phyloP scores from a whole-genome alignment of 2,888 invertebrate genomes.

The Autographa gamma region DNA sequence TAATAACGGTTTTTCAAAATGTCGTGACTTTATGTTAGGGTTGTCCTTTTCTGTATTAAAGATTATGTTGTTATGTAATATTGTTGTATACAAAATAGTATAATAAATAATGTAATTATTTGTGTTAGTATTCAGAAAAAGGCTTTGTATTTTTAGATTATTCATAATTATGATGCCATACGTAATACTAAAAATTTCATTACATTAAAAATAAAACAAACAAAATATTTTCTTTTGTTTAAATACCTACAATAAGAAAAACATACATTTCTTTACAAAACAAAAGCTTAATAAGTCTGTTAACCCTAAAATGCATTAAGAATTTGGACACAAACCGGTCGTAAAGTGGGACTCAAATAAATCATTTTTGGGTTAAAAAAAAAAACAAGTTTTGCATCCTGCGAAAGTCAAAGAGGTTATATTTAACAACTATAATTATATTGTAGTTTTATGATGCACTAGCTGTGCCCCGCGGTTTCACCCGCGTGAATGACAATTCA shows the following conservation, averaged over 20 bases:
- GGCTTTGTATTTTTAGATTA: too few species aligned
- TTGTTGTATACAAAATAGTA: too few species aligned
- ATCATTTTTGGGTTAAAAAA: conserved; percentile 14
- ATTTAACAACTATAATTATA: conserved; percentile 31
- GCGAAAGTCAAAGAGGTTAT: conserved; percentile 8
- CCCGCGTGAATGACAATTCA: too few species aligned
- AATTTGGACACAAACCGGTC: conserved; percentile 42
- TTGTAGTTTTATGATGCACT: conserved; percentile 13
- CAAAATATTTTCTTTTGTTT: too few species aligned
- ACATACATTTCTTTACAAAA: too few species aligned
- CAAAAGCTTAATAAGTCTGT: background rate
- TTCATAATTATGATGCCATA: too few species aligned
- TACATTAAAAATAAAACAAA: too few species aligned
- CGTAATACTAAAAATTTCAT: too few species aligned
- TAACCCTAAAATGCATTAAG: conserved; percentile 38
- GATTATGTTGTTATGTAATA: background rate
- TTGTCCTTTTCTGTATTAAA: conserved; percentile 9
- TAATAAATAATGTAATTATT: too few species aligned
- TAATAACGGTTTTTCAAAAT: conserved; percentile 20
- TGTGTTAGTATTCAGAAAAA: too few species aligned
- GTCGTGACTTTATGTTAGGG: conserved; percentile 26
- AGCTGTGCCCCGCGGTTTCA: too few species aligned
- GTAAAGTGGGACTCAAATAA: conserved; percentile 19
- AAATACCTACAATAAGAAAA: too few species aligned
- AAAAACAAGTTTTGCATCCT: conserved; percentile 28